Evolutionary conservation across 2,113 vertebrate genomes (phyloP).

Genomic region (Serilophus lunatus): DNA sequence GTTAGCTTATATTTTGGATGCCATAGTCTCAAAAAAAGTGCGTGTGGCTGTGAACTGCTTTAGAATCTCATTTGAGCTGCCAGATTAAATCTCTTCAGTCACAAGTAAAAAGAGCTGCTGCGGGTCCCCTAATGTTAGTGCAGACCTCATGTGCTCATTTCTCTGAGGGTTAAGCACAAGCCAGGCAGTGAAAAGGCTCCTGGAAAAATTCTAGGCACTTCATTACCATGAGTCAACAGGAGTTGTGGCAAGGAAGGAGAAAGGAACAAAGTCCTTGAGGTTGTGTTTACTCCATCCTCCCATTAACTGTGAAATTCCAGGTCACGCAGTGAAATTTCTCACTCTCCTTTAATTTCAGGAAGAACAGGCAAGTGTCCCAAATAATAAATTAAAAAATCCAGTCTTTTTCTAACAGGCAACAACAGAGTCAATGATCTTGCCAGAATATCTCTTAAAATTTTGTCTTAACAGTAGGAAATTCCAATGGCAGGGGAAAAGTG

Average conservation of each 20-base stretch:
- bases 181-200: neutral
- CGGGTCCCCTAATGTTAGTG: neutral
- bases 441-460: neutral
- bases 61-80: neutral
- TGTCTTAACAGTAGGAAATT: neutral
- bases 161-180: neutral
- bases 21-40: neutral
- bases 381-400: neutral
- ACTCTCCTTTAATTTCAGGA: neutral
- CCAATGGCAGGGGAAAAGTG: neutral
- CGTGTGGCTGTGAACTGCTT: neutral
- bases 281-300: neutral
- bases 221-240: neutral
- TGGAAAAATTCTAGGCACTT: conserved; percentile 15
- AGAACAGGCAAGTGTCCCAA: neutral
- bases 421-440: neutral
- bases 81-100: neutral
- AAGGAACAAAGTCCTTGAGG: conserved; percentile 15
- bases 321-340: neutral
- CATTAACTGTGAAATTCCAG: conserved; percentile 17
- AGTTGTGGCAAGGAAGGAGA: neutral
- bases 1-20: neutral
- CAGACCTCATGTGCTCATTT: too few species aligned
- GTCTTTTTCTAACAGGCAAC: neutral
- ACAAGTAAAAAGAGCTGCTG: neutral